A percentile compares a stretch with the other conserved stretches of the same genome.
phyloP scores from a whole-genome alignment of 2,888 invertebrate species.

The Apotomis capreana region DNA sequence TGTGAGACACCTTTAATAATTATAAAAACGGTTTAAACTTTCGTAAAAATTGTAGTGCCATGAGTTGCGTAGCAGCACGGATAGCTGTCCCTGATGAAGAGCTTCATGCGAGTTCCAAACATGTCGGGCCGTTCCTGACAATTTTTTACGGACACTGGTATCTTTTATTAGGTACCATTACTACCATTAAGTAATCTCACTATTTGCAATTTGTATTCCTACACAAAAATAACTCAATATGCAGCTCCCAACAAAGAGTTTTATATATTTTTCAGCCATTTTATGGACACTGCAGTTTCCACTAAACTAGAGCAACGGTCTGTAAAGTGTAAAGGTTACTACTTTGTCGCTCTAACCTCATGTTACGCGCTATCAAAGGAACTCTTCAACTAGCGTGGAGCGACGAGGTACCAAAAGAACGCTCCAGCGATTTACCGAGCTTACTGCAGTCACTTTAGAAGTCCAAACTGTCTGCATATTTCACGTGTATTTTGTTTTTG shows the following conservation, averaged over 20 bases:
- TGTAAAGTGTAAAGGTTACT: constrained; percentile 4
- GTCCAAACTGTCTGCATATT: constrained; percentile 1
- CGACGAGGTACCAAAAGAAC: not conserved
- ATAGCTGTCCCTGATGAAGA: too few relatives aligned
- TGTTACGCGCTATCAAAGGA: constrained; percentile 18
- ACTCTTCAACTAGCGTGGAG: constrained; percentile 10
- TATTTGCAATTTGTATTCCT: too few relatives aligned
- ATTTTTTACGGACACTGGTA: too few relatives aligned
- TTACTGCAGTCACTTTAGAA: constrained; percentile 3
- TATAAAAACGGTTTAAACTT: too few relatives aligned
- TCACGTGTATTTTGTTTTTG: constrained; percentile 1
- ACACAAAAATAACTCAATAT: not conserved
- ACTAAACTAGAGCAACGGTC: constrained; percentile 13
- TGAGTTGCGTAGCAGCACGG: too few relatives aligned
- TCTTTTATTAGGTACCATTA: too few relatives aligned
- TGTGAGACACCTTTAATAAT: too few relatives aligned
- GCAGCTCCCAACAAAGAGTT: not conserved
- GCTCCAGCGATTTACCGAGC: not conserved
- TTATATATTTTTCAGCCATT: not conserved
- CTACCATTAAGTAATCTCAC: too few relatives aligned
- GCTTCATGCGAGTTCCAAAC: too few relatives aligned
- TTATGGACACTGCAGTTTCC: not conserved
- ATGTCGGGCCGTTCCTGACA: too few relatives aligned
- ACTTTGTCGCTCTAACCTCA: constrained; percentile 14
- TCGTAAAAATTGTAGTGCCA: too few relatives aligned